Conservation (phyloP, 2,888 invertebrate species). For the Dryobotodes eremita region DNA sequence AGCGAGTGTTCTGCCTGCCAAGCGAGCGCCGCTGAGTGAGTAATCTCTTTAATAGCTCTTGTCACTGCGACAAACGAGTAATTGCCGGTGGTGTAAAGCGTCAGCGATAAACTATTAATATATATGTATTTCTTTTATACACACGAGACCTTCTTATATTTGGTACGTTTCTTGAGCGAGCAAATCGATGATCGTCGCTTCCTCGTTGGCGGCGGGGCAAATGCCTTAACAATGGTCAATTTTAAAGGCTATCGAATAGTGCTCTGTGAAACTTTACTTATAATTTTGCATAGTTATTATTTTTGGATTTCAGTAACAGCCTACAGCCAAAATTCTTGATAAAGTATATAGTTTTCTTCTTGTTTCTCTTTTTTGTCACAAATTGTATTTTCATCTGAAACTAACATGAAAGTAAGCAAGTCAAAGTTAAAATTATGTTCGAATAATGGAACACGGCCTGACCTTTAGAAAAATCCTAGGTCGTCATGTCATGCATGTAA, state of each 20-base stretch:
- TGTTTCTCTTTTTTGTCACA: not conserved
- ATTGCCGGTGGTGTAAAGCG: not conserved
- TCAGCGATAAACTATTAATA: not conserved
- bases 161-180: too few species aligned
- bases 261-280: not conserved
- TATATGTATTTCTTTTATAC: too few species aligned
- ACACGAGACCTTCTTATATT: too few species aligned
- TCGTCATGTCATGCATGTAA: not conserved
- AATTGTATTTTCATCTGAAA: slow-evolving; percentile 1
- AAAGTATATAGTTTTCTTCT: not conserved
- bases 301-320: not conserved
- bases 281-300: not conserved
- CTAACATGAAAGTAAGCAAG: not conserved
- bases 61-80: not conserved
- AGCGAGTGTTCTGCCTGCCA: not conserved
- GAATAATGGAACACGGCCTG: not conserved
- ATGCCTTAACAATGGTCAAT: not conserved
- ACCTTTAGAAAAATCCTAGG: not conserved
- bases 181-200: too few species aligned
- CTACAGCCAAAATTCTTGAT: not conserved
- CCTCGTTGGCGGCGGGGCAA: too few species aligned
- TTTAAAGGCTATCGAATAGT: not conserved
- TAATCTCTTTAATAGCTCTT: not conserved
- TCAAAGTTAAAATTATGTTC: not conserved
- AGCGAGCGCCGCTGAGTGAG: not conserved